phyloP scores from a whole-genome alignment of 2,797 vertebrate genomes.

The Buphagus erythrorhynchus region DNA sequence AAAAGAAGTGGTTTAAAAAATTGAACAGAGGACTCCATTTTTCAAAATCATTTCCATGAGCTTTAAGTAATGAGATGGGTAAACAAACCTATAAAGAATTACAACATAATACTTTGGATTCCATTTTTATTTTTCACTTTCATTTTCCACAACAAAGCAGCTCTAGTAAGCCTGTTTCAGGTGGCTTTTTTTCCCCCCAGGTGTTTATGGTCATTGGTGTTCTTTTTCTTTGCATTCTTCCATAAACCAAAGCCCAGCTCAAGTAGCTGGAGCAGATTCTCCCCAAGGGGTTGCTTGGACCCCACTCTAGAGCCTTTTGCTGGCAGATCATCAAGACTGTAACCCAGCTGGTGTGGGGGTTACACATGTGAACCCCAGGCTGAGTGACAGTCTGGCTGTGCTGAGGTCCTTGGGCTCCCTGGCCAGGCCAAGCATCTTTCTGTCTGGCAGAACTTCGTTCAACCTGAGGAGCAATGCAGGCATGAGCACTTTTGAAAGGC shows the following conservation, averaged over 20 bases:
- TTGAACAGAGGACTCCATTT: background rate
- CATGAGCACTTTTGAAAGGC: rapidly evolving
- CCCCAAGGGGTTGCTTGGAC: rapidly evolving
- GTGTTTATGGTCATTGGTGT: background rate
- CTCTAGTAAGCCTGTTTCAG: background rate
- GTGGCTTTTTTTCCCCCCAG: rapidly evolving
- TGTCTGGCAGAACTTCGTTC: rapidly evolving
- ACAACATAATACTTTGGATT: background rate
- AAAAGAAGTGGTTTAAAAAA: background rate
- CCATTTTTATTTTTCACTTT: background rate
- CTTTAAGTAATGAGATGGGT: background rate
- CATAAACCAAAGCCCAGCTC: background rate
- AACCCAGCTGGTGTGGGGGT: background rate
- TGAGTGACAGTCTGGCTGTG: background rate
- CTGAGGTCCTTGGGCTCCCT: background rate
- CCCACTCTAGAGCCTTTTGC: background rate
- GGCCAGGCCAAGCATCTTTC: background rate
- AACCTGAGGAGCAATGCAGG: background rate
- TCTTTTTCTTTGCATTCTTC: background rate
- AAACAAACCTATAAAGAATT: background rate
- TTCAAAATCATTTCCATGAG: background rate
- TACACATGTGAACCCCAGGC: rapidly evolving
- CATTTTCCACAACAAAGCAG: slow-evolving; percentile 10
- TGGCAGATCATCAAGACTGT: background rate
- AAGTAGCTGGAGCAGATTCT: background rate